Evolutionary conservation across 2,113 vertebrate species (phyloP).

Genomic region (Chascanopsetta lugubris): DNA sequence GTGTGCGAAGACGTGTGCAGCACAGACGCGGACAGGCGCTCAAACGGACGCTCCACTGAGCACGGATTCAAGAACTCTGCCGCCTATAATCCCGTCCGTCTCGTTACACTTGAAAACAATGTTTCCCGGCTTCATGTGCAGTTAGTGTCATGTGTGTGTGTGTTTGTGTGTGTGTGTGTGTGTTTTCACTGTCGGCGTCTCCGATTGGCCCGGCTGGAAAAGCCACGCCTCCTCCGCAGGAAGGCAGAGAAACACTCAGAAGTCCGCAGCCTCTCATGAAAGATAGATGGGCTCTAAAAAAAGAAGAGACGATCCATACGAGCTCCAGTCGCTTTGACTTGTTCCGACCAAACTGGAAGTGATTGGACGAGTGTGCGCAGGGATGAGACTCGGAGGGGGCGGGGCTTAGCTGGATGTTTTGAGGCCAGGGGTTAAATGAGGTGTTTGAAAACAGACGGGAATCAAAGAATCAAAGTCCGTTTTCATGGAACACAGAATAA

Average conservation of each 20-base stretch:
- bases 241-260: slow-evolving; percentile 36
- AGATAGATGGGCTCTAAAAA: slow-evolving; percentile 71
- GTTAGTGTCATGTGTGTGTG: slow-evolving; percentile 27
- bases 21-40: slow-evolving; percentile 30
- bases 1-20: slow-evolving; percentile 29
- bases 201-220: slow-evolving; percentile 15
- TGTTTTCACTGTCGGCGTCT: slow-evolving; percentile 2
- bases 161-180: slow-evolving; percentile 23
- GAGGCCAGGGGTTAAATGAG: too few relatives aligned
- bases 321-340: slow-evolving; percentile 18
- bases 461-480: too few relatives aligned
- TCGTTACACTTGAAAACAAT: slow-evolving; percentile 23
- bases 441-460: too few relatives aligned
- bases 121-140: slow-evolving; percentile 23
- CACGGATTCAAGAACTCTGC: slow-evolving; percentile 7
- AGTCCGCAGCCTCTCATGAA: slow-evolving; percentile 59
- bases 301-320: slow-evolving; percentile 49
- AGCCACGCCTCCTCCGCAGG: too few relatives aligned
- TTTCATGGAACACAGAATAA: too few relatives aligned
- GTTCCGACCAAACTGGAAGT: slow-evolving; percentile 21
- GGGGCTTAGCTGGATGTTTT: too few relatives aligned
- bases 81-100: neutral
- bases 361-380: neutral
- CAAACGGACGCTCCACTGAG: slow-evolving; percentile 28
- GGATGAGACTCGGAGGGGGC: neutral